Conservation (phyloP, 2,113 vertebrate genomes). For the Gnathonemus longibarbis region DNA sequence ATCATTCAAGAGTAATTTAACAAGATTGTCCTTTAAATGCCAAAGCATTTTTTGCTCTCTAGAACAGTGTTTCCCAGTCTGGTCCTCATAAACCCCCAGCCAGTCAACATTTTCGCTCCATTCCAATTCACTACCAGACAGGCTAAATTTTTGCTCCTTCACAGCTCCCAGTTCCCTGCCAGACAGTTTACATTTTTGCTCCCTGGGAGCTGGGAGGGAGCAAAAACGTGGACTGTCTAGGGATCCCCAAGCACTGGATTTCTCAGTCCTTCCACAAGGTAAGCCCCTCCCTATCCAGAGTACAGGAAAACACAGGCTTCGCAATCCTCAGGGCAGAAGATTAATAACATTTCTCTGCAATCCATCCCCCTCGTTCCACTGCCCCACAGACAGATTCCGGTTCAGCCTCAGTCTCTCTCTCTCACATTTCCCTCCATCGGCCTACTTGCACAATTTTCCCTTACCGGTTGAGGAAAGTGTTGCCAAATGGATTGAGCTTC, state of each 20-base stretch:
- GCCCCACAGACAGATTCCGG: background rate
- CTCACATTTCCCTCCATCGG: background rate
- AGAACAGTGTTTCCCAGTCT: background rate
- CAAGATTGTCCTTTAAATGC: background rate
- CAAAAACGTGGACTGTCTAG: background rate
- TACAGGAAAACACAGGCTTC: background rate
- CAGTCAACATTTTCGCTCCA: background rate
- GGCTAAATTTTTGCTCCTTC: background rate
- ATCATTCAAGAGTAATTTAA: background rate
- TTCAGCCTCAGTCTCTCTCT: background rate
- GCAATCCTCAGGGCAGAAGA: background rate
- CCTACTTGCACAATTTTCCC: background rate
- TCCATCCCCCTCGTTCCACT: background rate
- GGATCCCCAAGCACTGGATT: background rate
- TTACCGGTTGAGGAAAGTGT: constrained; percentile 81
- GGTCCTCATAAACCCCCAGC: background rate
- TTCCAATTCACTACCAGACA: background rate
- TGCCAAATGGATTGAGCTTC: constrained; percentile 79
- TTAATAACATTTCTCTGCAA: background rate
- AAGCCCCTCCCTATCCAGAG: background rate
- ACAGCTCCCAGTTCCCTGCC: background rate
- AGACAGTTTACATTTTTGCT: background rate
- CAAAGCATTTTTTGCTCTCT: background rate
- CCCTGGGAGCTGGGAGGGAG: background rate
- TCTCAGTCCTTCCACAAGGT: background rate